A percentile compares a stretch with the other conserved stretches of the same genome.
phyloP scores from a whole-genome alignment of 2,888 invertebrate genomes.

The Crepidodera aurea region DNA sequence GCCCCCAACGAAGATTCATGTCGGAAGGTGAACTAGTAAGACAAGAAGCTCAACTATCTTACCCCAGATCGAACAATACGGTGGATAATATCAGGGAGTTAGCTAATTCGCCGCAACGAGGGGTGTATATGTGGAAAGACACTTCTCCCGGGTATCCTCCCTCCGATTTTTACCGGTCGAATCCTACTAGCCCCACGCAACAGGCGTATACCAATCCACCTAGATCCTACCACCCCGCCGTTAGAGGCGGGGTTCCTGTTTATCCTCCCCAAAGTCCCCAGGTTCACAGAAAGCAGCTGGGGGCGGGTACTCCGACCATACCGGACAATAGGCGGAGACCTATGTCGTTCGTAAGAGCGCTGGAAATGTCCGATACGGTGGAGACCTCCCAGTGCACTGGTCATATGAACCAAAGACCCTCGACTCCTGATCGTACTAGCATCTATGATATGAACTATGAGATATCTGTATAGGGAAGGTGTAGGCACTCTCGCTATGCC shows the following conservation, averaged over 20 bases:
- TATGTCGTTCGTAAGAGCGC: slow-evolving; percentile 87
- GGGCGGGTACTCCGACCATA: slow-evolving; percentile 47
- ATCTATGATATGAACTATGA: slow-evolving; percentile 96
- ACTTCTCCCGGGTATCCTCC: slow-evolving; percentile 71
- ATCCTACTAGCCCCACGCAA: slow-evolving; percentile 76
- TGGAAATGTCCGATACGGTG: slow-evolving; percentile 88
- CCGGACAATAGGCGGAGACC: slow-evolving; percentile 71
- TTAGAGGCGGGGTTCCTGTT: slow-evolving; percentile 74
- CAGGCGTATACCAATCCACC: slow-evolving; percentile 55
- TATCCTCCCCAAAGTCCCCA: slow-evolving; percentile 70
- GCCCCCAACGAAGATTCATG: slow-evolving; percentile 78
- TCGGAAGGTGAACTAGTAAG: slow-evolving; percentile 84
- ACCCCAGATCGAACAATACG: slow-evolving; percentile 76
- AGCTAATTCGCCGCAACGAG: slow-evolving; percentile 86
- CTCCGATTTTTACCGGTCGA: slow-evolving; percentile 68
- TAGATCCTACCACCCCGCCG: slow-evolving; percentile 68
- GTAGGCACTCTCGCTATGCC: slow-evolving; percentile 58
- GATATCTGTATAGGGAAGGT: slow-evolving; percentile 85
- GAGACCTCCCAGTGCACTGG: slow-evolving; percentile 58
- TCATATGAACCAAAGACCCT: slow-evolving; percentile 58
- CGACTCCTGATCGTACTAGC: slow-evolving; percentile 84
- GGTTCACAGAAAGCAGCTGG: slow-evolving; percentile 64
- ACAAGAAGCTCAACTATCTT: slow-evolving; percentile 70
- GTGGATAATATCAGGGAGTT: slow-evolving; percentile 89
- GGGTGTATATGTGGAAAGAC: slow-evolving; percentile 82